Percentiles rank a stretch among this genome's conserved stretches.
phyloP scores from a whole-genome alignment of 2,113 vertebrate species.

The Crocuta crocuta region DNA sequence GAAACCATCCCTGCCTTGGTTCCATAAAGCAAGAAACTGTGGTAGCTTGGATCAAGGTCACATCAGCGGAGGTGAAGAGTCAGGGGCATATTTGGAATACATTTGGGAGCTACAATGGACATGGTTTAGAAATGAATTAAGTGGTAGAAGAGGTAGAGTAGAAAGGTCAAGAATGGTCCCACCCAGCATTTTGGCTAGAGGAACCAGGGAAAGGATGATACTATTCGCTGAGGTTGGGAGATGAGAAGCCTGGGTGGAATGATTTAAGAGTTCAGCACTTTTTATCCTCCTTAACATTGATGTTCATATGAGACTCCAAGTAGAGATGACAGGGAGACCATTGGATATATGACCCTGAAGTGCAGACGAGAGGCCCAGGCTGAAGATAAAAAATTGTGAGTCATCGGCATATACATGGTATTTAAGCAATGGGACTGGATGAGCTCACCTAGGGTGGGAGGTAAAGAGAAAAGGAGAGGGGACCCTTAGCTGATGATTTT shows the following conservation, averaged over 20 bases:
- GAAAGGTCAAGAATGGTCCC: background rate
- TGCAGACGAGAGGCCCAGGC: conserved; percentile 1
- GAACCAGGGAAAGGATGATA: background rate
- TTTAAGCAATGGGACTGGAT: conserved; percentile 18
- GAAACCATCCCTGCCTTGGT: background rate
- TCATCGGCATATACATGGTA: background rate
- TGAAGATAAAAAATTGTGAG: conserved; percentile 57
- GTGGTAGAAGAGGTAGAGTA: background rate
- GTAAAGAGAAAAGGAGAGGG: background rate
- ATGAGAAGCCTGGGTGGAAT: background rate
- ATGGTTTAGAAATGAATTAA: background rate
- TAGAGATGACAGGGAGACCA: conserved; percentile 42
- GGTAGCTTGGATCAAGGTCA: background rate
- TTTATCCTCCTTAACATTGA: conserved; percentile 46
- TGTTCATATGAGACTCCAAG: conserved; percentile 21
- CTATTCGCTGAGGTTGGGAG: background rate
- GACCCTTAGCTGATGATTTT: background rate
- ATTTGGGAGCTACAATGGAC: background rate
- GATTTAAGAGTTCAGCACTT: conserved; percentile 44
- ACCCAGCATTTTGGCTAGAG: background rate
- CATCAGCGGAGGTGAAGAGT: background rate
- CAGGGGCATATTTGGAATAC: background rate
- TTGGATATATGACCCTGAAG: conserved; percentile 58
- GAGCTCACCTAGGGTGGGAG: conserved; percentile 36
- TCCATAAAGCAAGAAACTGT: background rate